phyloP scores from a whole-genome alignment of 2,113 vertebrate genomes.

The Nerophis lumbriciformis region DNA sequence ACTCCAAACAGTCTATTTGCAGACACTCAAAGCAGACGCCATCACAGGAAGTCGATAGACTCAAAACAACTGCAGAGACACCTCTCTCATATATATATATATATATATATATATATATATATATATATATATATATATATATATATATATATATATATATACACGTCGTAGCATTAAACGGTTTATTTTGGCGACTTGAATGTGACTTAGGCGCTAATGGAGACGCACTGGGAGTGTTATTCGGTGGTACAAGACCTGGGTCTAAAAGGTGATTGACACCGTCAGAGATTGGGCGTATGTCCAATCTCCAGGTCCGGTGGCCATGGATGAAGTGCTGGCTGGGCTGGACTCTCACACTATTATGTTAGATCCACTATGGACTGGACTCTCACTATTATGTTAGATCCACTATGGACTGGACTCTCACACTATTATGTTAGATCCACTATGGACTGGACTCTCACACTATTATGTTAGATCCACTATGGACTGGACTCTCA shows the following conservation, averaged over 20 bases:
- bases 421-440: too few species aligned
- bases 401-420: too few species aligned
- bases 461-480: too few species aligned
- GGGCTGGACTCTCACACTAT: too few species aligned
- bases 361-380: too few species aligned
- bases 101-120: conserved; percentile 7
- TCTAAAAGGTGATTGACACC: too few species aligned
- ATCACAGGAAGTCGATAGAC: neutral
- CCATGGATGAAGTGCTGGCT: too few species aligned
- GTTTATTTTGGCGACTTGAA: neutral
- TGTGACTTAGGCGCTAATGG: neutral
- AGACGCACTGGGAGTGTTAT: neutral
- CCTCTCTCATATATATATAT: neutral
- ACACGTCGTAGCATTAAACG: neutral
- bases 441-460: too few species aligned
- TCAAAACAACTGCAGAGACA: neutral
- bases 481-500: too few species aligned
- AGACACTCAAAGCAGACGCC: neutral
- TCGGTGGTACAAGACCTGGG: too few species aligned
- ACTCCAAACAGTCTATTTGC: neutral
- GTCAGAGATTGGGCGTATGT: neutral
- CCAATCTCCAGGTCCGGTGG: too few species aligned
- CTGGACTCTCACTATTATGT: too few species aligned
- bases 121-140: conserved; percentile 4
- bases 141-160: conserved; percentile 3